Evolutionary conservation across 2,113 vertebrate genomes (phyloP).

Genomic region (Notothenia rossii): DNA sequence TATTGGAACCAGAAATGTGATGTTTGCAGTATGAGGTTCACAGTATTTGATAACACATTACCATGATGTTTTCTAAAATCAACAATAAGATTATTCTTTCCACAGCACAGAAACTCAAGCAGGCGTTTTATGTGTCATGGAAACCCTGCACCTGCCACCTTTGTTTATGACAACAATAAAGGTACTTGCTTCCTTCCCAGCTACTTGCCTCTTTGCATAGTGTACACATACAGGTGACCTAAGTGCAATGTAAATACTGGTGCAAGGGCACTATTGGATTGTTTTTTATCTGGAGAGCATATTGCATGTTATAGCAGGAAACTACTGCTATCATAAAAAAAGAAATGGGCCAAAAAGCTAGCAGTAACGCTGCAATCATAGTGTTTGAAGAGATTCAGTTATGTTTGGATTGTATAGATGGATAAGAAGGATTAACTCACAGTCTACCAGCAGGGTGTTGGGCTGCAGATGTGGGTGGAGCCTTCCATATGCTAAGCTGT

Average conservation of each 20-base stretch:
- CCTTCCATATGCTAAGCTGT: slow-evolving; percentile 92
- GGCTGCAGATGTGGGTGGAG: slow-evolving; percentile 93
- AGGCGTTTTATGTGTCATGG: not conserved
- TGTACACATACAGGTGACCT: not conserved
- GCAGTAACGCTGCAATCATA: not conserved
- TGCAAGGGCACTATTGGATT: not conserved
- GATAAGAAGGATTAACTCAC: slow-evolving; percentile 84
- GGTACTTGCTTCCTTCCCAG: not conserved
- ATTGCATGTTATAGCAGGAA: slow-evolving; percentile 3
- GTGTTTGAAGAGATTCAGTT: not conserved
- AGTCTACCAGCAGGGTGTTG: slow-evolving; percentile 91
- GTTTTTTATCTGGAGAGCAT: not conserved
- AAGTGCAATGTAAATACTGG: not conserved
- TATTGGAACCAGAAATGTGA: not conserved
- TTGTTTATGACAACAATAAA: not conserved
- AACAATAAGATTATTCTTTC: not conserved
- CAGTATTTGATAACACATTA: not conserved
- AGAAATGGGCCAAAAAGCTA: not conserved
- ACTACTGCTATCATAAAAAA: not conserved
- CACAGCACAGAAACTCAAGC: not conserved
- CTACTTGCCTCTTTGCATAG: slow-evolving; percentile 1
- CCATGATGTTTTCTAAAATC: not conserved
- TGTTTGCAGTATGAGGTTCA: not conserved
- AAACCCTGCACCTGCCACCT: not conserved
- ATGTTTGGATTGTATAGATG: not conserved